A percentile compares a stretch with the other conserved stretches of the same genome.
Evolutionary conservation across 2,113 vertebrate genomes (phyloP).

Genomic region (Xenopus laevis): DNA sequence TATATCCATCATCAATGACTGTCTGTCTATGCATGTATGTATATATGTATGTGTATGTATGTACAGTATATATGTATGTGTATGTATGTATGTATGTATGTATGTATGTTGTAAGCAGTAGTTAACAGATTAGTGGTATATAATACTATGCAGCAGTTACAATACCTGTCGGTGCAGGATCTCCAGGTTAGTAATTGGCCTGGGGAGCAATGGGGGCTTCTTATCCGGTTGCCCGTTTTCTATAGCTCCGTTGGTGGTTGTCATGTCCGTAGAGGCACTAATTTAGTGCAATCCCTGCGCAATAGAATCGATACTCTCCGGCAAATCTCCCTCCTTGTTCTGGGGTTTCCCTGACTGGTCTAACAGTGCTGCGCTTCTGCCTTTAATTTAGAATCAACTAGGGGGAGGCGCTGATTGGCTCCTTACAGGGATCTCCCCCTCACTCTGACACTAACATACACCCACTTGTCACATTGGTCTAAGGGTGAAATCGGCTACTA

Average conservation of each 20-base stretch:
- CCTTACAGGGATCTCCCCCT: not conserved
- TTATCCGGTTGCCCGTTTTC: conserved; percentile 72
- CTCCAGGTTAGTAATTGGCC: conserved; percentile 68
- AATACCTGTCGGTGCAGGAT: conserved; percentile 82
- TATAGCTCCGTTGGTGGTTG: conserved; percentile 73
- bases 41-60: no score
- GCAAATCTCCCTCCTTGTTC: not conserved
- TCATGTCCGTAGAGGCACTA: conserved; percentile 51
- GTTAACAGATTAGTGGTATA: no score
- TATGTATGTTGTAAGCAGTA: not conserved
- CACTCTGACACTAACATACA: no score
- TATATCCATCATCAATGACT: no score
- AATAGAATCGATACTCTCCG: not conserved
- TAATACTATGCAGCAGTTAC: no score
- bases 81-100: no score
- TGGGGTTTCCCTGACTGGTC: conserved; percentile 1
- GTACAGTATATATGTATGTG: no score
- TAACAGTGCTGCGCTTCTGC: conserved; percentile 17
- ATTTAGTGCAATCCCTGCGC: not conserved
- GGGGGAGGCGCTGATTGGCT: conserved; percentile 26
- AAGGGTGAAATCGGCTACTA: no score
- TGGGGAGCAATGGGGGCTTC: conserved; percentile 60
- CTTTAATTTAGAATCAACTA: no score
- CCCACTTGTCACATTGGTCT: no score
- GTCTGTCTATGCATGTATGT: no score